Evolutionary conservation across 2,888 invertebrate species (phyloP).

Genomic region (Panzeria rudis): DNA sequence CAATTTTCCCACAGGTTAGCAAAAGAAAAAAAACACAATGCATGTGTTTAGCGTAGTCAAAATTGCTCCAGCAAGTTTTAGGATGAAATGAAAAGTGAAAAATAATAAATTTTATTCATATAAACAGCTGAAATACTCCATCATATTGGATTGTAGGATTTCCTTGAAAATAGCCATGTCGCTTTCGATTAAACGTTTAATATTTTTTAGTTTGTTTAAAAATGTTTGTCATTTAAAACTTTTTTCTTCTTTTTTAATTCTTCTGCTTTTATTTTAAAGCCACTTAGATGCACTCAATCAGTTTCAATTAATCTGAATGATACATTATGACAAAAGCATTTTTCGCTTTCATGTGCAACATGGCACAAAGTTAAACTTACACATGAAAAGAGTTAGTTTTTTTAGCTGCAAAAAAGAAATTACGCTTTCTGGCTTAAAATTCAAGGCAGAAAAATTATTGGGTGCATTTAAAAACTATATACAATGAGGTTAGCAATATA

Average conservation of each 20-base stretch:
- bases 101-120: not conserved
- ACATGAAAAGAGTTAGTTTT: constrained; percentile 17
- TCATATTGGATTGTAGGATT: constrained; percentile 11
- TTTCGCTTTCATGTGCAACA: constrained; percentile 38
- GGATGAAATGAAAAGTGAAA: constrained; percentile 42
- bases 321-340: constrained; percentile 45
- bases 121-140: not conserved
- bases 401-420: constrained; percentile 2
- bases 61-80: not conserved
- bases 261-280: constrained; percentile 29
- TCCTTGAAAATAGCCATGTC: constrained; percentile 46
- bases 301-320: constrained; percentile 63
- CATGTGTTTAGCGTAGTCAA: not conserved
- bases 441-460: not conserved
- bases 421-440: constrained; percentile 23
- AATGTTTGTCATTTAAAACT: constrained; percentile 54
- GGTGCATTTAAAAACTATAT: not conserved
- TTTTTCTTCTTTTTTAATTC: not conserved
- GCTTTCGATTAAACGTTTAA: constrained; percentile 33
- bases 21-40: not conserved
- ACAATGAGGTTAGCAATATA: not conserved
- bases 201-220: constrained; percentile 34
- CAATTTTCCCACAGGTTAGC: no score
- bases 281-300: constrained; percentile 65
- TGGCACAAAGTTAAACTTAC: not conserved